These are phyloP conservation scores for Drosophila yakuba DNA, from an alignment of 1,140 invertebrate species.

Conservation along the genomic window DNA sequence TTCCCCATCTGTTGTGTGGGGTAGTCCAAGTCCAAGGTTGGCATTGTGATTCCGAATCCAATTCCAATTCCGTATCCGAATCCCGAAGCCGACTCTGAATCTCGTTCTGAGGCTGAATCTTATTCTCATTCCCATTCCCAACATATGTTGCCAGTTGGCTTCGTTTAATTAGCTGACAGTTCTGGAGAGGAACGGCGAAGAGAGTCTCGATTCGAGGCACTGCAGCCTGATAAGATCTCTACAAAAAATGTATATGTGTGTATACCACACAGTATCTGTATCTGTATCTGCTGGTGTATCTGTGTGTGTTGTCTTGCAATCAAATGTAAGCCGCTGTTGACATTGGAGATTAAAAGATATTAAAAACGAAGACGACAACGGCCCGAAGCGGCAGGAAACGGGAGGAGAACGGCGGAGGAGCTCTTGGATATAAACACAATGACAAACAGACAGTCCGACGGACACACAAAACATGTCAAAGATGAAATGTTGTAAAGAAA, in stretches of 20 bases:
- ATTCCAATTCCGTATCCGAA: constrained; percentile 2
- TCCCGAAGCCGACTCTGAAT: not conserved
- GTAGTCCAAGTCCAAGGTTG: constrained; percentile 52
- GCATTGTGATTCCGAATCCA: not conserved
- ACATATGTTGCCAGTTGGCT: constrained; percentile 80
- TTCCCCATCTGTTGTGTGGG: constrained; percentile 46
- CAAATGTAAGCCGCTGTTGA: constrained; percentile 83
- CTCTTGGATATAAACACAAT: constrained; percentile 67
- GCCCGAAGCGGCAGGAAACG: constrained; percentile 41
- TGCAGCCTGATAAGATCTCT: constrained; percentile 66
- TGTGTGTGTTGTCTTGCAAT: constrained; percentile 75
- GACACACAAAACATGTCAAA: constrained; percentile 79
- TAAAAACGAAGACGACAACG: constrained; percentile 78
- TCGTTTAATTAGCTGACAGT: constrained; percentile 80
- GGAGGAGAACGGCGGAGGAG: constrained; percentile 18
- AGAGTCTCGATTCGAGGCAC: constrained; percentile 23
- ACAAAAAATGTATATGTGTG: constrained; percentile 13
- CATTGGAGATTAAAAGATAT: constrained; percentile 84
- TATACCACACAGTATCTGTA: too few species aligned
- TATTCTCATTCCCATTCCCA: constrained; percentile 25
- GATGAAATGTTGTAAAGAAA: constrained; percentile 82
- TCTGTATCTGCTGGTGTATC: not conserved
- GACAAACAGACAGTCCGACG: constrained; percentile 39
- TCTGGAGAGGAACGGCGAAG: constrained; percentile 29
- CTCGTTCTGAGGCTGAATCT: not conserved